Evolutionary conservation across 2,888 invertebrate genomes (phyloP).

Genomic region (Meloe dianella): DNA sequence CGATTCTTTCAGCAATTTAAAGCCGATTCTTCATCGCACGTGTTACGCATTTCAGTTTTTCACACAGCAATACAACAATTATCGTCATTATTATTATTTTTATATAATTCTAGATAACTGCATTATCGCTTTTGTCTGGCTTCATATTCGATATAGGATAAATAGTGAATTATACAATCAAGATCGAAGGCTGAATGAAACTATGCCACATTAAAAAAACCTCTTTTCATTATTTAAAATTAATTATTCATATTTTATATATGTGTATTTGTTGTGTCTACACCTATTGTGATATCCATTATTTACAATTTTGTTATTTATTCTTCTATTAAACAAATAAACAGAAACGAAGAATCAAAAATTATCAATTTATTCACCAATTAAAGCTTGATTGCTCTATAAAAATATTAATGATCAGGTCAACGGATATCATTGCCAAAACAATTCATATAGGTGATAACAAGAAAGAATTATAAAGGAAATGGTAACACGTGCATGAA

Average conservation of each 20-base stretch:
- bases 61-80: neutral
- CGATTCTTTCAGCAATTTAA: too few species aligned
- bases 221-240: neutral
- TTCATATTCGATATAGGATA: neutral
- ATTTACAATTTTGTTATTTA: neutral
- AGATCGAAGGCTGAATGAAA: neutral
- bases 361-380: neutral
- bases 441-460: conserved; percentile 2
- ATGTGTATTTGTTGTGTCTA: neutral
- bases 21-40: neutral
- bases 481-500: neutral
- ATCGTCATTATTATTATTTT: neutral
- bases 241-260: neutral
- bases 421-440: neutral
- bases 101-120: neutral
- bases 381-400: neutral
- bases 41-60: neutral
- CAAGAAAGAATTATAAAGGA: neutral
- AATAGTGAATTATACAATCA: neutral
- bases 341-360: neutral
- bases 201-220: neutral
- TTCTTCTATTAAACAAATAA: neutral
- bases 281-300: neutral
- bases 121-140: neutral
- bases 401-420: neutral